Base-by-base conservation (phyloP, 2,888 invertebrate species). In the Drosophila anomalipes region DNA sequence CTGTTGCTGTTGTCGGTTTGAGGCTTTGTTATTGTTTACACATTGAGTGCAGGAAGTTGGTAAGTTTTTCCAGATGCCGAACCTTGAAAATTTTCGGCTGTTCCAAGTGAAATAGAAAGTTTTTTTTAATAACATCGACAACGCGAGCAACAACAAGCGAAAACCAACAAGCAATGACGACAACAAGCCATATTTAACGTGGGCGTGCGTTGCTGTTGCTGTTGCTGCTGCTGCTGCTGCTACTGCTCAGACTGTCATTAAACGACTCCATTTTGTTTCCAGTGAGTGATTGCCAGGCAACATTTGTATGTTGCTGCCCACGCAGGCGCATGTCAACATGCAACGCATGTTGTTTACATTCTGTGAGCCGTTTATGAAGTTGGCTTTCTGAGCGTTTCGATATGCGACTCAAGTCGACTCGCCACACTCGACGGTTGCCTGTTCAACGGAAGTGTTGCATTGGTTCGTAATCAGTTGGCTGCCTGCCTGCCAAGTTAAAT, bases 221-320 rank as follows among this genome's bases (percentile, higher is more conserved):
- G 39, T 44, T 70, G 41, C 56, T 54, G 47, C 49, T 69, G 54
- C 32, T 62, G 69, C 56, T 30, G 39, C 51, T 54, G 47, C 49
- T 69, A 51, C 32, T 62, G 69, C 56, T 30, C 39, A 39, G 39
- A n/a, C 39, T 80, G 79, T 82, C 81, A 85, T 89, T 85, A 80
- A 87, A 75, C 76, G 89, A 83, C 77, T 81, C 82, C 89, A 86
- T 84, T 86, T 86, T 81, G 74, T 86, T 89, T 87, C 82, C 85
- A 85, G 57, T 89, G 79, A 84, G 49, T 75, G 81, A 77, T 60
- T 71, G 72, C 71, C 66, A 59, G 62, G 49, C 75, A 52, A 54
- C 6, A 41, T 12, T 37, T 35, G 58, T 73, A 51, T 44, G 52
- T 70, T 52, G 51, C 67, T 61, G 77, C 86, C 86, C 85, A 83